These are phyloP conservation scores for Steinernema scapterisci DNA, from an alignment of 2,888 invertebrate species.

Conservation along the genomic window DNA sequence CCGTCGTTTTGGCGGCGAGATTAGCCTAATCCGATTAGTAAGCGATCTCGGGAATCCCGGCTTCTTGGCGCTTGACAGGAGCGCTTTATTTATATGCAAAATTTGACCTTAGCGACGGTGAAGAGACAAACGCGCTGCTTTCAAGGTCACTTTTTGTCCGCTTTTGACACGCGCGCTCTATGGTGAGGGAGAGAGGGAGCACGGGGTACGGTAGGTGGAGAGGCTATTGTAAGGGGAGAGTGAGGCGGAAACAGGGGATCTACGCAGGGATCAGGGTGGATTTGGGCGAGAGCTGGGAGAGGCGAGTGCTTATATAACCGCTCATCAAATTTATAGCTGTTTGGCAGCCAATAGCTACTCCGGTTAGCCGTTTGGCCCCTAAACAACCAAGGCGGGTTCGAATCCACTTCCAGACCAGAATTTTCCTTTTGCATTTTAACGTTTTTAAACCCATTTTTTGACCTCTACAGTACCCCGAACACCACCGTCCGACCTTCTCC, in stretches of 20 bases:
- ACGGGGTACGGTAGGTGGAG: neutral
- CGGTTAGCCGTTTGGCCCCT: neutral
- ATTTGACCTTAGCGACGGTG: conserved; percentile 11
- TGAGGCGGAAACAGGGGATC: no score
- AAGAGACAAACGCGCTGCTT: conserved; percentile 4
- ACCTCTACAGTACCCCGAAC: conserved; percentile 1
- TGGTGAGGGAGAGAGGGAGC: neutral
- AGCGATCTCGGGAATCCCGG: conserved; percentile 24
- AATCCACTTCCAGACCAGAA: neutral
- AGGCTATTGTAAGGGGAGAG: neutral
- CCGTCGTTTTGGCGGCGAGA: conserved; percentile 20
- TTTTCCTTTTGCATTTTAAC: no score
- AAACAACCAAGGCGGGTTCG: neutral
- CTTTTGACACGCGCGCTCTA: neutral
- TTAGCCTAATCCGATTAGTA: conserved; percentile 31
- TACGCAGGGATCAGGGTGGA: no score
- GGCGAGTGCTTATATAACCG: no score
- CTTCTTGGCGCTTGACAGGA: neutral
- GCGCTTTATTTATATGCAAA: conserved; percentile 23
- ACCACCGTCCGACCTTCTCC: neutral
- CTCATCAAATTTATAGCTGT: no score
- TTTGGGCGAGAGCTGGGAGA: no score
- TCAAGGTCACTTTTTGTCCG: conserved; percentile 25
- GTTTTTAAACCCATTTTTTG: no score
- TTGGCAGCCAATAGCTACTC: no score